Base-by-base conservation (phyloP, 2,113 vertebrate genomes). In the Caretta caretta region DNA sequence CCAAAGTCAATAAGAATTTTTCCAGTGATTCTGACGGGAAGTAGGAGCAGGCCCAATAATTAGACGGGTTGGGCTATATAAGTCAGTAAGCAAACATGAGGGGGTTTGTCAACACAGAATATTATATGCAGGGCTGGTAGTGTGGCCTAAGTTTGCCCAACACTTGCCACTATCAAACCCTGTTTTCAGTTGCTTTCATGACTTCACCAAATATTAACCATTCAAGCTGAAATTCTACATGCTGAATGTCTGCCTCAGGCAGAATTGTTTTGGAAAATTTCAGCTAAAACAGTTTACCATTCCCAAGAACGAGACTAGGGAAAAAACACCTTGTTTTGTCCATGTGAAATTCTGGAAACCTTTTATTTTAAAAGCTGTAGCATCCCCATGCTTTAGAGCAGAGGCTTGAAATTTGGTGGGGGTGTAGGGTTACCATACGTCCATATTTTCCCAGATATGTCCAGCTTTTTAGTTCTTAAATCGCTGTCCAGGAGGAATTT, bases 31-130 rank as follows among this genome's bases (percentile, higher is more conserved):
- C 96, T 92, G 90, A 83, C 57, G 86, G 62, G 82, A 88, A 94
- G 92, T 85, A 84, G 62, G 81, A 94, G 93, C 87, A 1, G 7
- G 59, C 79, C 96, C 88, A 79, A 65, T 89, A 82, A n/a, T 78
- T 93, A 95, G 94, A 94, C 95, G 95, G 42, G 51, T 82, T 83
- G 72, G 93, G 81, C 92, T 94, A 97, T 96, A 93, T 95, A 97
- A 96, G 94, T 91, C 83, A 51, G 86, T n/a, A 87, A 92, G 82
- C 88, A 95, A 95, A 96, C 86, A 81, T 93, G 46, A 62, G 86
- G 22, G 65, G 78, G 38, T 72, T 79, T 95, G 88, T 92, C 92
- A 93, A 86, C 72, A 56, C 16, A 0, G n/a, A 86, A 83, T 51
- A 90, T 80, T 59, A 38, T 14, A 84, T 88, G 54, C 75, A 86